phyloP scores from a whole-genome alignment of 2,113 vertebrate species.

The Galemys pyrenaicus region DNA sequence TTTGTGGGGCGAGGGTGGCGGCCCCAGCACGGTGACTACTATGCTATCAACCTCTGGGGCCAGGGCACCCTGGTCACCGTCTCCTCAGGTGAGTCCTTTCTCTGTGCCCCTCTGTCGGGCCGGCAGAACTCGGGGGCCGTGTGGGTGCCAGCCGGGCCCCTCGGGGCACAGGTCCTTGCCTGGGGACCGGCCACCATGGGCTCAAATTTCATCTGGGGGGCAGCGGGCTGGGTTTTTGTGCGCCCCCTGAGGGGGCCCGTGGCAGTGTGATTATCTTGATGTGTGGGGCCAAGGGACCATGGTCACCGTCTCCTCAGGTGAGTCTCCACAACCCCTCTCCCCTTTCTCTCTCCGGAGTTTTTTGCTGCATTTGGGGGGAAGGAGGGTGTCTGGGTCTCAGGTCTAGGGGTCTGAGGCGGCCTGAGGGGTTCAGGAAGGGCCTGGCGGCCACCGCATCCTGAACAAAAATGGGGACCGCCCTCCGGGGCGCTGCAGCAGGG shows the following conservation, averaged over 20 bases:
- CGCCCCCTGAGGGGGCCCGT: fast-evolving
- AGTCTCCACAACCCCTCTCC: constrained; percentile 17
- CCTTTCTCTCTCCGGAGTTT: not conserved
- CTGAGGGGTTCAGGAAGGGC: not conserved
- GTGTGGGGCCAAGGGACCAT: constrained; percentile 82
- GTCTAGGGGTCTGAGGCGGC: not conserved
- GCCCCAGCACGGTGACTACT: not conserved
- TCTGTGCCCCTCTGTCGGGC: no score
- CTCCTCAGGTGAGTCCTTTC: constrained; percentile 79
- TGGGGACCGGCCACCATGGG: fast-evolving
- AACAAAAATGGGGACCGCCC: not conserved
- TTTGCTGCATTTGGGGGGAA: not conserved
- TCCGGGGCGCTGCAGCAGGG: not conserved
- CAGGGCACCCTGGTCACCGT: constrained; percentile 81
- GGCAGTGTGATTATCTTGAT: constrained; percentile 46
- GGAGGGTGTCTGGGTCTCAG: not conserved
- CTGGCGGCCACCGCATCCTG: fast-evolving
- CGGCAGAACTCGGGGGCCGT: no score
- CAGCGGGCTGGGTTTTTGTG: constrained; percentile 29
- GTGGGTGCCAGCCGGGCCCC: fast-evolving
- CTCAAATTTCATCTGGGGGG: no score
- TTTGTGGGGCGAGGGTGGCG: not conserved
- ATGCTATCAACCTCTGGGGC: constrained; percentile 78
- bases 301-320: constrained; percentile 86
- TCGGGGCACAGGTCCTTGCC: fast-evolving